Conservation (phyloP, 2,797 vertebrate genomes). For the Champsocephalus esox region DNA sequence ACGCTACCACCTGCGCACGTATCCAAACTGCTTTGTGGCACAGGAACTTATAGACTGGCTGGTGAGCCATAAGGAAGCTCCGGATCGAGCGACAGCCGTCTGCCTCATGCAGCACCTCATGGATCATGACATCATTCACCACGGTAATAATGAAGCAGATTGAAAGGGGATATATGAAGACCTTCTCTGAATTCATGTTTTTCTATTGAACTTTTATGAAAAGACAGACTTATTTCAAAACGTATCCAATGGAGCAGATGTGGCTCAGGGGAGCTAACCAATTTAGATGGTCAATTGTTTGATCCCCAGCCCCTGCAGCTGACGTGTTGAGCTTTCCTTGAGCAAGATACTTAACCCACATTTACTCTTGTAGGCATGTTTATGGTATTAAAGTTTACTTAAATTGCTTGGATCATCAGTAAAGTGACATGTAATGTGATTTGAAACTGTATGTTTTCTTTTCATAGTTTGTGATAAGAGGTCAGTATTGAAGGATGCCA, state of each 20-base stretch:
- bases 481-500: constrained; percentile 88
- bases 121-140: constrained; percentile 91
- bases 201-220: neutral
- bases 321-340: too few species aligned
- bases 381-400: too few species aligned
- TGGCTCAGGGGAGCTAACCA: too few species aligned
- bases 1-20: constrained; percentile 88
- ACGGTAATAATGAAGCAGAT: constrained; percentile 78
- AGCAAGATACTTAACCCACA: too few species aligned
- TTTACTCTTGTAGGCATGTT: too few species aligned
- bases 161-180: neutral
- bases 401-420: too few species aligned
- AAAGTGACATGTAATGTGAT: too few species aligned
- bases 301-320: too few species aligned
- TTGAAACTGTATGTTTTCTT: constrained; percentile 16
- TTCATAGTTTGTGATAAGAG: constrained; percentile 90
- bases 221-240: neutral
- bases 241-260: too few species aligned
- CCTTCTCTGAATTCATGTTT: neutral
- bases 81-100: constrained; percentile 85
- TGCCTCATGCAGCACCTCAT: constrained; percentile 90
- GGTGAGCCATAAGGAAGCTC: constrained; percentile 87
- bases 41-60: constrained; percentile 91
- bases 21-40: constrained; percentile 91
- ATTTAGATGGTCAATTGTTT: too few species aligned